phyloP scores from a whole-genome alignment of 1,140 invertebrate species.

The Octopus sinensis region DNA sequence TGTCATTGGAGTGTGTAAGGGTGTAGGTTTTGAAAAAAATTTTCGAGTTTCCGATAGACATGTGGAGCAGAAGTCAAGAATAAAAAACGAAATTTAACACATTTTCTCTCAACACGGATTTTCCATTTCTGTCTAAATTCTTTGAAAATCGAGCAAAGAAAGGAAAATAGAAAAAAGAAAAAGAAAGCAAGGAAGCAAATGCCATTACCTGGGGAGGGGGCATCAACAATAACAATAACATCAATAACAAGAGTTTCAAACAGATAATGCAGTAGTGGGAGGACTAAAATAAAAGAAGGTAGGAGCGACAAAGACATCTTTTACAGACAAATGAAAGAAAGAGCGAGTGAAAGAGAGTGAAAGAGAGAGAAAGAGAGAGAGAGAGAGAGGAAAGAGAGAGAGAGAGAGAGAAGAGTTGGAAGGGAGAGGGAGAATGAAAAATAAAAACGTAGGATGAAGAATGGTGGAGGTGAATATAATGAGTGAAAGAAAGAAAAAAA shows the following conservation, averaged over 20 bases:
- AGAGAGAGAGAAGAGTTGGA: background rate
- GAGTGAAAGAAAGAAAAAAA: background rate
- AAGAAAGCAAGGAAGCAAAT: background rate
- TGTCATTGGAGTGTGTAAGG: no score
- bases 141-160: background rate
- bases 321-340: background rate
- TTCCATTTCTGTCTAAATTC: no score
- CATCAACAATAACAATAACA: background rate
- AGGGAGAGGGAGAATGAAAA: background rate
- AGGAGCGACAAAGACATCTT: background rate
- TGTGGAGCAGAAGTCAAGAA: no score
- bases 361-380: background rate
- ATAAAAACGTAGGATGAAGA: background rate
- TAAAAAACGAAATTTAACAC: no score
- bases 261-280: background rate
- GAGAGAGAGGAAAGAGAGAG: background rate
- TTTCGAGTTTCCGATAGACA: no score
- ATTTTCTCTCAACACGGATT: no score
- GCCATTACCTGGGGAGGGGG: no score
- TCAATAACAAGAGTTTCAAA: background rate
- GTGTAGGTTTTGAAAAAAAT: no score
- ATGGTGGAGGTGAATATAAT: background rate
- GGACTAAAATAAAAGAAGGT: background rate
- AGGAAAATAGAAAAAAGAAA: background rate
- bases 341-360: background rate